Percentiles rank a stretch among this genome's conserved stretches.
phyloP scores from a whole-genome alignment of 2,797 vertebrate genomes.

The Chiloscyllium punctatum region DNA sequence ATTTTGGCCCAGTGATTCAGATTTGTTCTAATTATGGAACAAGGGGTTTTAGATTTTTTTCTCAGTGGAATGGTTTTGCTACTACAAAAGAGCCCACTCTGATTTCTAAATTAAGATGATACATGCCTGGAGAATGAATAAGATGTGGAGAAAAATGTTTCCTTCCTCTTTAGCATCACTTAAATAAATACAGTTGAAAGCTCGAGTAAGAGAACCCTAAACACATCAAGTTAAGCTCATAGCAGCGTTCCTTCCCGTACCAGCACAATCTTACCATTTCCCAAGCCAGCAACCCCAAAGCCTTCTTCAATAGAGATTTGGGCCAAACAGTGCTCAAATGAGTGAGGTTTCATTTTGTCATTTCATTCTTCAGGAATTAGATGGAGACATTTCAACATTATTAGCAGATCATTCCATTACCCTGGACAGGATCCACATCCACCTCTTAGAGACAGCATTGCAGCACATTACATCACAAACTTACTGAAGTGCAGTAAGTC shows the following conservation, averaged over 20 bases:
- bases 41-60: not conserved
- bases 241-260: not conserved
- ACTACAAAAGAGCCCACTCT: too few species aligned
- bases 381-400: not conserved
- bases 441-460: slow-evolving; percentile 1
- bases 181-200: not conserved
- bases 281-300: not conserved
- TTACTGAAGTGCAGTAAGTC: not conserved
- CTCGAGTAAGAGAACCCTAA: not conserved
- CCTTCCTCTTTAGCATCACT: not conserved
- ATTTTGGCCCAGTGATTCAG: not conserved
- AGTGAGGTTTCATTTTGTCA: not conserved
- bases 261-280: not conserved
- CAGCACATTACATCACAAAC: not conserved
- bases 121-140: not conserved
- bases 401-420: not conserved
- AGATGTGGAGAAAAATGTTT: not conserved
- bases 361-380: not conserved
- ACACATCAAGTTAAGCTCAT: not conserved
- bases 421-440: not conserved
- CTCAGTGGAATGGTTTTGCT: not conserved
- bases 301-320: not conserved
- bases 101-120: not conserved
- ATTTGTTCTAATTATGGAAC: not conserved
- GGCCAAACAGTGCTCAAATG: not conserved